Base-by-base conservation (phyloP, 2,888 invertebrate genomes). In the Lasioglossum leucozonium region DNA sequence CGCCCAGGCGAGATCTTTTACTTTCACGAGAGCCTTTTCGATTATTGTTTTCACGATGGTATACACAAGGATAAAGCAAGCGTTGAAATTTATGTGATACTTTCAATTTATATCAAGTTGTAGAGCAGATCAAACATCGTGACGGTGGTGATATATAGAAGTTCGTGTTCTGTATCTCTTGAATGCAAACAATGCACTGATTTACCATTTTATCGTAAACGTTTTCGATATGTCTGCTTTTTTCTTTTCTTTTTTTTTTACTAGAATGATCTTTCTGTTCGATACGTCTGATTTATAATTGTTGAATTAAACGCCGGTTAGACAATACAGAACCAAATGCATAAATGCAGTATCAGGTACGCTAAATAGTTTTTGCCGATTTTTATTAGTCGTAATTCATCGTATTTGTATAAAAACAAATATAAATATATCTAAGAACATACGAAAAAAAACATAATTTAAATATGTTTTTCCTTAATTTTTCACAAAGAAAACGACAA, bases 301-400 rank as follows among this genome's bases (percentile, higher is more conserved):
- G 82, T 82, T 88, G 83, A 47, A 81, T 85, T 88, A 67, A 85
- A 84, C 77, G 78, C 71, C 81, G 86, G 85, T 37, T 77, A 81
- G 89, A 88, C 86, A 91, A 89, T 88, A 92, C 81, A 62, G 65
- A 30, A 85, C 85, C 37, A 83, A 71, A 74, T 74, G 72, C 58
- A 72, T n/a, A 74, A 11, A 55, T 71, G 86, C 75, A 18, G 18
- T 62, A 62, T 30, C 18, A 18, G 30, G 62, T 62, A 30, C 62
- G 34, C 62, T 3, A 18, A 62, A 62, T 62, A 62, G 30, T 62
- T 30, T 30, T 62, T 18, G 62, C 30, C 62, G 74, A 55, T 72
- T 26, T 91, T 89, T 78, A 30, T 34, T 78, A 80, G 42, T 44
- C 16, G 40, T 67, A 47, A 30, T 26, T 30, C 30, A 16, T 62